phyloP scores from a whole-genome alignment of 2,888 invertebrate species.

The Pherbina coryleti region DNA sequence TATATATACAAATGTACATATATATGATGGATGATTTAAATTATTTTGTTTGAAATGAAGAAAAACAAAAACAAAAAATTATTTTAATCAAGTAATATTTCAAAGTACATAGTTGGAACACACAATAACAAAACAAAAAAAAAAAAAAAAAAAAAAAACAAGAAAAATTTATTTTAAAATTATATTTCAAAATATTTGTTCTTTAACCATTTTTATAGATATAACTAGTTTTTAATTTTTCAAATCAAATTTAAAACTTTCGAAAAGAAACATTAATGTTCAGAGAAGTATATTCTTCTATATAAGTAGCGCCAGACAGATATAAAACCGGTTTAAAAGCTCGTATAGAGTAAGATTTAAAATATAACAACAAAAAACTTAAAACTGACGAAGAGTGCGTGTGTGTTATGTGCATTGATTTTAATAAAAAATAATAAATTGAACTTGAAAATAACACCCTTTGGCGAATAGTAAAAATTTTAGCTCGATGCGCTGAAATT shows the following conservation, averaged over 20 bases:
- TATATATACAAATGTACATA: conserved; percentile 27
- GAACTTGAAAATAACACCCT: no score
- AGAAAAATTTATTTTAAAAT: conserved; percentile 26
- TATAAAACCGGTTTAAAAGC: conserved; percentile 37
- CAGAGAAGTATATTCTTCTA: background rate
- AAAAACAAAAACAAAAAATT: conserved; percentile 41
- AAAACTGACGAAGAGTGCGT: conserved; percentile 68
- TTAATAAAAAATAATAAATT: conserved; percentile 45
- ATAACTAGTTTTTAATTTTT: conserved; percentile 42
- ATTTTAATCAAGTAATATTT: conserved; percentile 21
- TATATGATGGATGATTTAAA: conserved; percentile 28
- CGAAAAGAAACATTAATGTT: conserved; percentile 11
- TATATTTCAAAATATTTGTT: conserved; percentile 26
- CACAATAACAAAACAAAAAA: conserved; percentile 47
- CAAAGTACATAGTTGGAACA: conserved; percentile 41
- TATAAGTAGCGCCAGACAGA: conserved; percentile 31
- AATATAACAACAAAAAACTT: conserved; percentile 49
- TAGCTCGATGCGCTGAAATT: no score
- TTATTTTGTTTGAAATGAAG: conserved; percentile 37
- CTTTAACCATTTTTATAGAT: conserved; percentile 52
- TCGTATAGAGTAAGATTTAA: conserved; percentile 36
- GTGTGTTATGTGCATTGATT: conserved; percentile 59
- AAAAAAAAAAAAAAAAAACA: conserved; percentile 43
- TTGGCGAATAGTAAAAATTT: no score
- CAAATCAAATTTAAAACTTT: conserved; percentile 51